phyloP scores from a whole-genome alignment of 2,797 vertebrate genomes.

The Halcyon leucocephala region DNA sequence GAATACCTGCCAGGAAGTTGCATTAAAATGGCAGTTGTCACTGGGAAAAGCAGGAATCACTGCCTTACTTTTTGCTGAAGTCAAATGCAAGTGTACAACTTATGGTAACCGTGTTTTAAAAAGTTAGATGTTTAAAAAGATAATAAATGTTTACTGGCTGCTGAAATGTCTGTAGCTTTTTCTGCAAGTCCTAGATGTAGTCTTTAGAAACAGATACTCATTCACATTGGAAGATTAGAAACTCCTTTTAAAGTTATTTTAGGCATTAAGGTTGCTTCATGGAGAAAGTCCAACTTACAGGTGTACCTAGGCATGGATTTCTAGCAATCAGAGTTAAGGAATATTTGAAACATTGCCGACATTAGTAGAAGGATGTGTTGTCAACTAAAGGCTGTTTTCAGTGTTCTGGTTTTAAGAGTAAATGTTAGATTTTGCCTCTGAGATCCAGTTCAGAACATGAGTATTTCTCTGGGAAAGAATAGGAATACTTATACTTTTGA shows the following conservation, averaged over 20 bases:
- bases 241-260: not conserved
- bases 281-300: not conserved
- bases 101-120: not conserved
- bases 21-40: conserved; percentile 10
- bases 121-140: not conserved
- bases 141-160: not conserved
- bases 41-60: not conserved
- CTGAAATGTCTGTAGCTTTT: not conserved
- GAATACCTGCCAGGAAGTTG: conserved; percentile 28
- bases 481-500: not conserved
- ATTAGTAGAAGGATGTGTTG: not conserved
- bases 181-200: not conserved
- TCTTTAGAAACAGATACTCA: not conserved
- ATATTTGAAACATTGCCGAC: not conserved
- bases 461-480: not conserved
- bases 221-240: not conserved
- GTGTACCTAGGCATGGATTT: not conserved
- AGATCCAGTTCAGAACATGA: not conserved
- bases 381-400: not conserved
- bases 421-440: not conserved
- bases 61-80: not conserved
- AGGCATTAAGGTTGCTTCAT: not conserved
- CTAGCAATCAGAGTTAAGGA: not conserved
- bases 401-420: not conserved
- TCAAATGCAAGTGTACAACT: not conserved